These are phyloP conservation scores for Lucinisca nassula DNA, from an alignment of 2,888 invertebrate genomes.

Conservation along the genomic window DNA sequence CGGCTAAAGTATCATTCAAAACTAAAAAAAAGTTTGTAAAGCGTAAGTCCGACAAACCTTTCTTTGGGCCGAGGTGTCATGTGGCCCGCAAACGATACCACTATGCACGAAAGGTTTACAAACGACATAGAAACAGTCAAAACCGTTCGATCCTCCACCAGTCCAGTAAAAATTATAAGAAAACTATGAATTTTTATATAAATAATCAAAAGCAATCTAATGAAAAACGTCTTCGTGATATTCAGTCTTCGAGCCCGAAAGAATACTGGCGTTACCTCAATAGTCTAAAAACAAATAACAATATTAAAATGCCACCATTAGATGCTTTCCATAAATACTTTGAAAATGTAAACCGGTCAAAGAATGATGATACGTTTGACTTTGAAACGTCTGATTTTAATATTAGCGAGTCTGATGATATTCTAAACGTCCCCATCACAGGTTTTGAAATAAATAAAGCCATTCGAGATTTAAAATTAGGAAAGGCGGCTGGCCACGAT, in stretches of 20 bases:
- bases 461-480: neutral
- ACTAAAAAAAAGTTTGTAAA: neutral
- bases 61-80: neutral
- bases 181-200: no score
- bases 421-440: neutral
- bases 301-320: neutral
- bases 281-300: neutral
- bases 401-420: neutral
- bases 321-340: neutral
- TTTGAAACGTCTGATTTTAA: neutral
- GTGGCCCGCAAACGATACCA: neutral
- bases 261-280: slow-evolving; percentile 5
- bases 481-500: neutral
- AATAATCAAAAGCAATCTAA: slow-evolving; percentile 1
- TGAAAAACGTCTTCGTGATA: neutral
- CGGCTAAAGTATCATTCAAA: neutral
- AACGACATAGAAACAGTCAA: neutral
- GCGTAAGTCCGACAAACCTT: neutral
- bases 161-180: neutral
- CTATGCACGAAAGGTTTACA: neutral
- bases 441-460: neutral
- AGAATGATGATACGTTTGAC: neutral
- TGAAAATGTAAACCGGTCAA: neutral
- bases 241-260: neutral
- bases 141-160: neutral